A percentile compares a stretch with the other conserved stretches of the same genome.
Evolutionary conservation across 2,888 invertebrate genomes (phyloP).

Genomic region (Pyrocoelia pectoralis): DNA sequence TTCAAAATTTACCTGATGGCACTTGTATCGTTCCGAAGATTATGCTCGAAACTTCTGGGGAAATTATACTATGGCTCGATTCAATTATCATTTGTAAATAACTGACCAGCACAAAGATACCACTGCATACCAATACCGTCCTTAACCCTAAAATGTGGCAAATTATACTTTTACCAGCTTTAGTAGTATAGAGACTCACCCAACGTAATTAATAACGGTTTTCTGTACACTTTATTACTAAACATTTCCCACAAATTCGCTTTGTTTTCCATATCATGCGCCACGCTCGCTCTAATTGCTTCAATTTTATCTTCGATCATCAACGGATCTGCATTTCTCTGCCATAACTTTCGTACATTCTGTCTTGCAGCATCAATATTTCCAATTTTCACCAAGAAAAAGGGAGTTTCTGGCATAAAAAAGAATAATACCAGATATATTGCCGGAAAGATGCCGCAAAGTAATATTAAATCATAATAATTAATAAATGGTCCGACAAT

Average conservation of each 20-base stretch:
- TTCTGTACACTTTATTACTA: slow-evolving; percentile 12
- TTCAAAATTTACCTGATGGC: slow-evolving; percentile 60
- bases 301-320: slow-evolving; percentile 47
- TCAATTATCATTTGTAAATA: slow-evolving; percentile 64
- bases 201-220: background rate
- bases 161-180: background rate
- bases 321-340: slow-evolving; percentile 55
- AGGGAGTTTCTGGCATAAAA: slow-evolving; percentile 61
- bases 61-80: slow-evolving; percentile 62
- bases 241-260: slow-evolving; percentile 6
- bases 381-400: slow-evolving; percentile 57
- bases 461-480: slow-evolving; percentile 53
- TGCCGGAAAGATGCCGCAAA: slow-evolving; percentile 51
- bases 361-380: slow-evolving; percentile 49
- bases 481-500: slow-evolving; percentile 55
- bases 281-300: slow-evolving; percentile 54
- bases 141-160: background rate
- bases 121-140: background rate
- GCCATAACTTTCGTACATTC: slow-evolving; percentile 49
- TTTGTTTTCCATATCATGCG: slow-evolving; percentile 26
- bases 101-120: background rate
- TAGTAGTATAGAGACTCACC: background rate
- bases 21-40: slow-evolving; percentile 68
- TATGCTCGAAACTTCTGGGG: slow-evolving; percentile 66
- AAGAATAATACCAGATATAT: slow-evolving; percentile 53